These are phyloP conservation scores for Chrysomela aeneicollis DNA, from an alignment of 2,888 invertebrate species.

Conservation along the genomic window DNA sequence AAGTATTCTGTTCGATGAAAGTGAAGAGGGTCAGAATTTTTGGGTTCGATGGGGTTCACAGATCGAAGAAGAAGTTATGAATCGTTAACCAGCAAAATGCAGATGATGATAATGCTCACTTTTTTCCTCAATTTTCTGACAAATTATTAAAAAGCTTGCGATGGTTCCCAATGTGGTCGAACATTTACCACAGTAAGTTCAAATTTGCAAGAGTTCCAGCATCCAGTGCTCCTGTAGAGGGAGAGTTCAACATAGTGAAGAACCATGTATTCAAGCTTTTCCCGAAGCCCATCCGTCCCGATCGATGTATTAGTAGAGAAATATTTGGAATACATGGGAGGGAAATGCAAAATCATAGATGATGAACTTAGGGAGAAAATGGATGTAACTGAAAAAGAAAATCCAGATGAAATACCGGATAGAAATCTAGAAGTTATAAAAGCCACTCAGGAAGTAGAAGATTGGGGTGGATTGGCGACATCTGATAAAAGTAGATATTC, in stretches of 20 bases:
- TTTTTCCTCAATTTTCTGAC: constrained; percentile 1
- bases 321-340: neutral
- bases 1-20: neutral
- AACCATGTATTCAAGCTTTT: constrained; percentile 14
- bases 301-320: neutral
- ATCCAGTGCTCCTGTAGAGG: constrained; percentile 9
- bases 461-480: constrained; percentile 11
- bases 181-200: neutral
- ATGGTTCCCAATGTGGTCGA: constrained; percentile 7
- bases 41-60: constrained; percentile 5
- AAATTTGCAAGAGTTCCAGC: constrained; percentile 8
- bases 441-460: constrained; percentile 8
- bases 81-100: neutral
- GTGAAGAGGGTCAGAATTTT: neutral
- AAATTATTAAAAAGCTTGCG: neutral
- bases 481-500: neutral
- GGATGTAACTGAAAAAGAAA: neutral
- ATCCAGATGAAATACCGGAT: neutral
- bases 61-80: constrained; percentile 1
- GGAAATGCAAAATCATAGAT: constrained; percentile 4
- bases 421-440: neutral
- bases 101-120: constrained; percentile 16
- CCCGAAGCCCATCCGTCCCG: constrained; percentile 1
- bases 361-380: neutral
- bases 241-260: constrained; percentile 12